These are phyloP conservation scores for Strigops habroptila DNA, from an alignment of 2,113 vertebrate genomes.

Conservation along the genomic window DNA sequence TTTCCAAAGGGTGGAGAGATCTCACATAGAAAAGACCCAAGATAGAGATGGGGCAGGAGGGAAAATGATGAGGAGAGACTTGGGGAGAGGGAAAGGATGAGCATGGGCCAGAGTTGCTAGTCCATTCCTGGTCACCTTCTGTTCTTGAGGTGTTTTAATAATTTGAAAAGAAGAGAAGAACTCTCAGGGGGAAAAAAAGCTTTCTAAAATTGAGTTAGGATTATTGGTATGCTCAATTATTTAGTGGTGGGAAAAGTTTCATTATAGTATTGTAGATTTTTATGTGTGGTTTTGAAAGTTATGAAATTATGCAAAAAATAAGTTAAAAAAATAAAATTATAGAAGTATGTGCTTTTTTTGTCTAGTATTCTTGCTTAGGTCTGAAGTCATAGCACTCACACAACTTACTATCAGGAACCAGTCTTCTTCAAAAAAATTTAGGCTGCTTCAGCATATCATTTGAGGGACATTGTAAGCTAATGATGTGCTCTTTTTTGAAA, in stretches of 20 bases:
- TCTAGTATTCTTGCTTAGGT: background rate
- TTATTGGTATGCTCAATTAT: background rate
- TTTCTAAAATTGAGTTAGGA: background rate
- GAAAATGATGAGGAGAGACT: background rate
- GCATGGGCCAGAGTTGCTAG: background rate
- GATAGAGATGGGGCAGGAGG: background rate
- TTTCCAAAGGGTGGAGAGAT: background rate
- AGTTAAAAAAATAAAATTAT: background rate
- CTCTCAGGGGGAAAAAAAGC: accelerated
- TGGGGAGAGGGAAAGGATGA: background rate
- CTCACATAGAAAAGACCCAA: background rate
- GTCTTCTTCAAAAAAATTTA: background rate
- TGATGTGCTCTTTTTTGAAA: background rate
- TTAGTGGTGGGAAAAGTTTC: background rate
- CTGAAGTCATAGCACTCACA: background rate
- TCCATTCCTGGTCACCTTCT: background rate
- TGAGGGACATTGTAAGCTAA: background rate
- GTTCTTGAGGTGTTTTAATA: background rate
- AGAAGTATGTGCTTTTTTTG: background rate
- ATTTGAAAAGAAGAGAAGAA: background rate
- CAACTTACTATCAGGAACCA: background rate
- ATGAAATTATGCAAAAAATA: background rate
- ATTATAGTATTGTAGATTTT: background rate
- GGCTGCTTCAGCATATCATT: background rate
- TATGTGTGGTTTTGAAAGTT: background rate